A percentile compares a stretch with the other conserved stretches of the same genome.
These are phyloP conservation scores for Siniperca undulata DNA, from an alignment of 2,797 vertebrate species.

Conservation along the genomic window DNA sequence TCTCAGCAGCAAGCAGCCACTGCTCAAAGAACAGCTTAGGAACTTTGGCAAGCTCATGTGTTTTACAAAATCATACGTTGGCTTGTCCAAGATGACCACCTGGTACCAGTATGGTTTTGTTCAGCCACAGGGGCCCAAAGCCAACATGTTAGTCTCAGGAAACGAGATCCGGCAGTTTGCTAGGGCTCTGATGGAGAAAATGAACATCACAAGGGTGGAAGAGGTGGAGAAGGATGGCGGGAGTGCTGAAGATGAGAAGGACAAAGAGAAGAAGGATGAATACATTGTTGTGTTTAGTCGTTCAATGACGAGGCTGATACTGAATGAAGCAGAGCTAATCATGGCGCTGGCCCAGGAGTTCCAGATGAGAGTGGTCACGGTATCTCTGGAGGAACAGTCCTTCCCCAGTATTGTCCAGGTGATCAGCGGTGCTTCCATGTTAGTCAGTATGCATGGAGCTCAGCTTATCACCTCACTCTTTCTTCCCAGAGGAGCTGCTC, in stretches of 20 bases:
- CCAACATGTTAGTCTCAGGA: conserved; percentile 96
- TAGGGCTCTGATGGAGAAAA: conserved; percentile 87
- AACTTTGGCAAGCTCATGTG: conserved; percentile 95
- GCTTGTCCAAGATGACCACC: conserved; percentile 96
- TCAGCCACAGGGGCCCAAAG: conserved; percentile 97
- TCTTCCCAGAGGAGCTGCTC: conserved; percentile 92
- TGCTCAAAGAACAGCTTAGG: conserved; percentile 93
- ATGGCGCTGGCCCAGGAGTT: conserved; percentile 95
- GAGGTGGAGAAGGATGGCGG: conserved; percentile 58
- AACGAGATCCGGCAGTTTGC: conserved; percentile 95
- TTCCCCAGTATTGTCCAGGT: conserved; percentile 90
- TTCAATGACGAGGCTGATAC: conserved; percentile 92
- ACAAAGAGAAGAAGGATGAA: conserved; percentile 82
- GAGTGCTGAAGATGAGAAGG: conserved; percentile 63
- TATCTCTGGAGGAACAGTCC: conserved; percentile 94
- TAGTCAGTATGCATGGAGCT: conserved; percentile 98
- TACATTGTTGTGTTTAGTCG: conserved; percentile 96
- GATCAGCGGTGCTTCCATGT: conserved; percentile 91
- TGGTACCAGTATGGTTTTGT: conserved; percentile 99
- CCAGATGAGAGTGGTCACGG: conserved; percentile 94
- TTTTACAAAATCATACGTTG: conserved; percentile 95
- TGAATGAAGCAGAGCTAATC: conserved; percentile 96
- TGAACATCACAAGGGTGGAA: conserved; percentile 86
- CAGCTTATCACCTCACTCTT: conserved; percentile 95
- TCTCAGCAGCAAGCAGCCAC: conserved; percentile 94